Conservation (phyloP, 2,888 invertebrate genomes). For the Pyrochroa serraticornis region DNA sequence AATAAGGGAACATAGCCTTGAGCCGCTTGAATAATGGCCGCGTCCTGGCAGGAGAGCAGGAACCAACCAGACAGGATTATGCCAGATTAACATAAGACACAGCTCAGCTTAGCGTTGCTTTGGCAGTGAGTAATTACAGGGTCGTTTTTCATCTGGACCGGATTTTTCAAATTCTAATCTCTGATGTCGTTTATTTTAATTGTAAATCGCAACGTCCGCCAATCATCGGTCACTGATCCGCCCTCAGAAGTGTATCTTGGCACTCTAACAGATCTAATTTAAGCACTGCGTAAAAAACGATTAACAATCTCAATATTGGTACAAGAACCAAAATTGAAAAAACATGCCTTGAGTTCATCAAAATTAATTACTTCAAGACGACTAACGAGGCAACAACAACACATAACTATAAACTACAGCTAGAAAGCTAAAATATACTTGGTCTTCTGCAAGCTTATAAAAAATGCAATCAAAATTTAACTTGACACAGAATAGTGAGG, state of each 20-base stretch:
- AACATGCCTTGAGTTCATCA: too few relatives aligned
- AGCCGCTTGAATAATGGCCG: slow-evolving; percentile 54
- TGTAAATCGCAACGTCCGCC: background rate
- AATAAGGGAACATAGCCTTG: slow-evolving; percentile 44
- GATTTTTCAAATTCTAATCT: slow-evolving; percentile 27
- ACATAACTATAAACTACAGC: too few relatives aligned
- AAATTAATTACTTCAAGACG: too few relatives aligned
- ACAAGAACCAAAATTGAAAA: too few relatives aligned
- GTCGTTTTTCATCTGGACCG: slow-evolving; percentile 48
- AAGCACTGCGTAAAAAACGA: too few relatives aligned
- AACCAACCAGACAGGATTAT: slow-evolving; percentile 57
- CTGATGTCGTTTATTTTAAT: background rate
- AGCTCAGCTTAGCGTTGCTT: slow-evolving; percentile 56
- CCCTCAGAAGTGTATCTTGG: background rate
- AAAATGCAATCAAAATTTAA: too few relatives aligned
- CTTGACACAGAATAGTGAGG: too few relatives aligned
- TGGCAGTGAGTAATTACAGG: slow-evolving; percentile 58
- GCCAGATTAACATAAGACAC: slow-evolving; percentile 60
- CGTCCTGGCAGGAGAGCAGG: slow-evolving; percentile 53
- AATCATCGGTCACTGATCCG: background rate
- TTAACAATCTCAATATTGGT: too few relatives aligned
- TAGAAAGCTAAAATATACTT: too few relatives aligned
- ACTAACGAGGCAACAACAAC: too few relatives aligned
- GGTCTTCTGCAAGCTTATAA: too few relatives aligned
- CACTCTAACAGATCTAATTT: too few relatives aligned